Evolutionary conservation across 2,797 vertebrate genomes (phyloP), one percentile per base, ranked within the genome.

Genomic region (Discoglossus pictus): DNA sequence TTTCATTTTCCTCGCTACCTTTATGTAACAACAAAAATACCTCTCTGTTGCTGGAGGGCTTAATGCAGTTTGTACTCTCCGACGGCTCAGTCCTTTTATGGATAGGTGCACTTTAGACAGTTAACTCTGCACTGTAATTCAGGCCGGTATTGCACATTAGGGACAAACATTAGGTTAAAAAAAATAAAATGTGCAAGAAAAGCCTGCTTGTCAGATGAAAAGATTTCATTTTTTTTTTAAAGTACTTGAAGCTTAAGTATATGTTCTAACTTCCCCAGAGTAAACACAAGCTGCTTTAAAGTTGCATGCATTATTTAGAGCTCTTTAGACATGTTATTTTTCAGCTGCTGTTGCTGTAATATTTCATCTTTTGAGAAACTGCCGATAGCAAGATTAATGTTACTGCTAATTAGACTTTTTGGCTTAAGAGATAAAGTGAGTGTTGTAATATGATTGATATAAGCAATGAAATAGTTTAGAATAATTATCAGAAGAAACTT

Each of bases 281-380:
- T 54, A 62, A 55, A 69, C n/a, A 56, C 42, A 56, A 23, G 23
- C 47, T 63, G 34, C 17, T 56, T 63, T 70, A 78, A 76, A 76
- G 47, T 74, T 71, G 43, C 47, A 68, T 78, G 31, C 25, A 75
- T 77, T 77, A 79, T 79, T 82, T 78, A 81, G 71, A 75, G 18
- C 39, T 38, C 69, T 62, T 48, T 60, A 68, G 55, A 59, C 68
- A 59, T 77, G 61, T 46, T 77, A 46, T 69, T 76, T 82, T 62
- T 56, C 15, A 15, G 54, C 36, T 63, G 31, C 60, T 21, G n/a
- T n/a, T n/a, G 34, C 24, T 46, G 48, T 17, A 38, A 18, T 17
- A 38, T 68, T 40, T 43, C 27, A 38, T 47, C 50, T 46, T 50
- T 15, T 11, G 58, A 61, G 12, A 63, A n/a, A 40, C 51, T 17